phyloP scores from a whole-genome alignment of 1,140 invertebrate genomes.

The Hycleus cichorii region DNA sequence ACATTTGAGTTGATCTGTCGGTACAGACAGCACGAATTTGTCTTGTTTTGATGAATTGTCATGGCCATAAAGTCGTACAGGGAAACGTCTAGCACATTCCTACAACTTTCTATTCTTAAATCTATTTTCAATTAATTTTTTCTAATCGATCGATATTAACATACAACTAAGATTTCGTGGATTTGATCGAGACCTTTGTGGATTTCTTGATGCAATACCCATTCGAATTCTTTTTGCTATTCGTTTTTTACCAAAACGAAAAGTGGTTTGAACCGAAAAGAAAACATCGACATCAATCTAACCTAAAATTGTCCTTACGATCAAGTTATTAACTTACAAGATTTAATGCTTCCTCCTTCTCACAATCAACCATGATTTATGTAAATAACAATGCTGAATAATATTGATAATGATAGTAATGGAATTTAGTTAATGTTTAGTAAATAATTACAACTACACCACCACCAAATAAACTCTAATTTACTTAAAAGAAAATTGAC shows the following conservation, averaged over 20 bases:
- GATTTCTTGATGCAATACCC: slow-evolving; percentile 83
- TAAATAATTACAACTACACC: no score
- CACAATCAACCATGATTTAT: slow-evolving; percentile 68
- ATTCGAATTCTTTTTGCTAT: slow-evolving; percentile 90
- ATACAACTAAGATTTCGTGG: slow-evolving; percentile 74
- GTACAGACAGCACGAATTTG: slow-evolving; percentile 77
- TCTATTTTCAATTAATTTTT: neutral
- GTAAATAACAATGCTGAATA: neutral
- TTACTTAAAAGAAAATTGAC: neutral
- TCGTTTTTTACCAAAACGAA: slow-evolving; percentile 6
- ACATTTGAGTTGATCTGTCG: slow-evolving; percentile 85
- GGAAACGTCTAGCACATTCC: slow-evolving; percentile 82
- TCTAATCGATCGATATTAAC: slow-evolving; percentile 24
- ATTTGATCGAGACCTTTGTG: slow-evolving; percentile 78
- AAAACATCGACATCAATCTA: neutral
- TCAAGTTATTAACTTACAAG: slow-evolving; percentile 54
- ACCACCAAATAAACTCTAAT: no score
- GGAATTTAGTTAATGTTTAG: no score
- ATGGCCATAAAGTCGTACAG: slow-evolving; percentile 71
- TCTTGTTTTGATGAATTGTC: slow-evolving; percentile 78
- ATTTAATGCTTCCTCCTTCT: slow-evolving; percentile 78
- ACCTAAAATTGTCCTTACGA: slow-evolving; percentile 29
- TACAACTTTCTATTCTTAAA: slow-evolving; percentile 36
- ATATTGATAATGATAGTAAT: no score
- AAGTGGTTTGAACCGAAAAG: no score